These are phyloP conservation scores for Hololepta plana DNA, from an alignment of 2,888 invertebrate species.

Conservation along the genomic window DNA sequence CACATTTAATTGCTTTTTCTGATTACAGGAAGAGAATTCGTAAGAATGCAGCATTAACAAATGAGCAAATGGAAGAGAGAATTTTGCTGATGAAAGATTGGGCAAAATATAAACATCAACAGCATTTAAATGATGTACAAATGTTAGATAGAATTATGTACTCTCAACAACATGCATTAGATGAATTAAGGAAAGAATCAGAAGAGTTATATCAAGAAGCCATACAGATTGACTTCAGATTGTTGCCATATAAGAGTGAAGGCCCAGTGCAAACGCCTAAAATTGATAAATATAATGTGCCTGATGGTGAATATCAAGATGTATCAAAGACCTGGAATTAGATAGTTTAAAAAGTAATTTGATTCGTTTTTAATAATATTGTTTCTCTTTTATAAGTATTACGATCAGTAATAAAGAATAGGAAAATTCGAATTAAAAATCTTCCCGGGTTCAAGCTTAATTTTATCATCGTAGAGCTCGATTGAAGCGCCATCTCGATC, in stretches of 20 bases:
- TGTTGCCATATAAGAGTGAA: slow-evolving; percentile 47
- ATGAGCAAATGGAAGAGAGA: slow-evolving; percentile 43
- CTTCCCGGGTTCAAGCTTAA: no score
- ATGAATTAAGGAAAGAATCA: slow-evolving; percentile 61
- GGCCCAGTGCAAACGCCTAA: slow-evolving; percentile 77
- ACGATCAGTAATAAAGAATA: no score
- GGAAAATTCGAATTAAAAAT: no score
- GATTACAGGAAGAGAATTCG: slow-evolving; percentile 30
- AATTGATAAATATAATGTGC: slow-evolving; percentile 57
- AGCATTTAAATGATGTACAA: slow-evolving; percentile 44
- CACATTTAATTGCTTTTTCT: no score
- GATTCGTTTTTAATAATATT: no score
- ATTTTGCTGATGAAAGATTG: slow-evolving; percentile 55
- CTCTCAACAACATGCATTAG: slow-evolving; percentile 61
- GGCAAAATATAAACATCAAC: slow-evolving; percentile 46
- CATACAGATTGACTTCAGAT: slow-evolving; percentile 51
- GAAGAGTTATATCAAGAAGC: slow-evolving; percentile 79
- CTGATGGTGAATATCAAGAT: slow-evolving; percentile 83
- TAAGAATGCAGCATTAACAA: no score
- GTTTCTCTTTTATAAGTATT: no score
- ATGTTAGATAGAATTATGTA: slow-evolving; percentile 48
- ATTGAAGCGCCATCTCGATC: no score
- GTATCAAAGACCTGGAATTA: slow-evolving; percentile 62
- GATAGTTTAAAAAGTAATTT: slow-evolving; percentile 5
- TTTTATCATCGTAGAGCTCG: no score